Base-by-base conservation (phyloP, 2,797 vertebrate species). In the Ataeniobius toweri region DNA sequence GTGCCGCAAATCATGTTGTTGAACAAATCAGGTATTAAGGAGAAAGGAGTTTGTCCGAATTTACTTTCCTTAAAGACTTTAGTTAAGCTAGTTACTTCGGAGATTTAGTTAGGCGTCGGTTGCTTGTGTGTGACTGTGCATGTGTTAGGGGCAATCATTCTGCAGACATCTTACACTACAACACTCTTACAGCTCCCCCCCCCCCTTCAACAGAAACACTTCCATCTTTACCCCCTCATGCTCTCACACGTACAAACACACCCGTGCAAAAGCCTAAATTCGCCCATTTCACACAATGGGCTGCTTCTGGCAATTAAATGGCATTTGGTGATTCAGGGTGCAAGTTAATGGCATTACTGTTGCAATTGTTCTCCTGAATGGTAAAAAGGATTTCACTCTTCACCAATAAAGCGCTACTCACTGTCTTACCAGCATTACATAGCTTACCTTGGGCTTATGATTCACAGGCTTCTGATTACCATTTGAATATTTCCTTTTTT, bases 1-100 rank as follows among this genome's bases (percentile, higher is more conserved):
- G 96, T 94, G 95, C 96, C 96, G 96, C 96, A 99, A 99, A 99
- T 98, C 98, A 98, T 97, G 97, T 98, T 99, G 98, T 99, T 97
- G 97, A 99, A 99, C 98, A 99, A 99, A 99, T 99, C 98, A 98
- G 98, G 98, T 97, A 99, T 99, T 99, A 99, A 95, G 92, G 92
- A 95, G 92, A 94, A 95, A 97, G 96, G 97, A 97, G 98, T 99
- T 99, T 97, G 97, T 98, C 97, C 96, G 97, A 99, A 97, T 99
- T 98, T 99, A 99, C 97, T 98, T 98, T 98, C 97, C 97, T 97
- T 95, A 95, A 99, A 99, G 98, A 98, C 97, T 96, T 99, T 98
- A 98, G 97, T 98, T 98, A 98, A 99, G 98, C 97, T 97, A 99
- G 98, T 98, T 98, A 97, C 97, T 98, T 96, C 97, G 97, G 96